Conservation (phyloP, 2,888 invertebrate species). For the Baccha elongata region DNA sequence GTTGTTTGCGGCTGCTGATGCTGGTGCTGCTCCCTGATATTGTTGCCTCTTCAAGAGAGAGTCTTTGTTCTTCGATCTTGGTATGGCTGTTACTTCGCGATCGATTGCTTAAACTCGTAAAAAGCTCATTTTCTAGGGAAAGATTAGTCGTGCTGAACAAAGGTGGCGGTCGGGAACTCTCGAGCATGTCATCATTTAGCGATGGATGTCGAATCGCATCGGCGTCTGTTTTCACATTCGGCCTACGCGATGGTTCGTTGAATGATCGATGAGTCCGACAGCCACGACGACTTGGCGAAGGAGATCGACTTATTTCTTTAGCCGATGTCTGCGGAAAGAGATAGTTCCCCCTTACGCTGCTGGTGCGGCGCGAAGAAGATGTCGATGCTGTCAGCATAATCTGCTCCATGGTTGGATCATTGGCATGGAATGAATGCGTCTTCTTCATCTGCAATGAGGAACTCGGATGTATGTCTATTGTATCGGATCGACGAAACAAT, state of each 20-base stretch:
- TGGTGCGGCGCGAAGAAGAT: slow-evolving; percentile 80
- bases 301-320: slow-evolving; percentile 80
- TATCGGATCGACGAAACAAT: slow-evolving; percentile 82
- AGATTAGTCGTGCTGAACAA: slow-evolving; percentile 79
- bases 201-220: slow-evolving; percentile 81
- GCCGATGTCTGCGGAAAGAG: slow-evolving; percentile 79
- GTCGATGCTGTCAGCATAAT: slow-evolving; percentile 77
- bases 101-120: slow-evolving; percentile 78
- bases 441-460: slow-evolving; percentile 82
- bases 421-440: slow-evolving; percentile 82
- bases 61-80: slow-evolving; percentile 80
- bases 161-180: slow-evolving; percentile 77
- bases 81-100: slow-evolving; percentile 82
- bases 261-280: slow-evolving; percentile 82
- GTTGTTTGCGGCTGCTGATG: slow-evolving; percentile 77
- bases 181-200: slow-evolving; percentile 81
- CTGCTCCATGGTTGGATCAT: slow-evolving; percentile 81
- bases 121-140: slow-evolving; percentile 81
- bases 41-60: slow-evolving; percentile 80
- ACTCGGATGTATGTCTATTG: slow-evolving; percentile 82
- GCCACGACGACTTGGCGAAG: slow-evolving; percentile 81
- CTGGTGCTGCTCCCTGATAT: slow-evolving; percentile 73
- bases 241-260: slow-evolving; percentile 80
- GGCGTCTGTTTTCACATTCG: slow-evolving; percentile 80
- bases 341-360: slow-evolving; percentile 81